Conservation (phyloP, 2,888 invertebrate species). For the Cyclophora albipunctata region DNA sequence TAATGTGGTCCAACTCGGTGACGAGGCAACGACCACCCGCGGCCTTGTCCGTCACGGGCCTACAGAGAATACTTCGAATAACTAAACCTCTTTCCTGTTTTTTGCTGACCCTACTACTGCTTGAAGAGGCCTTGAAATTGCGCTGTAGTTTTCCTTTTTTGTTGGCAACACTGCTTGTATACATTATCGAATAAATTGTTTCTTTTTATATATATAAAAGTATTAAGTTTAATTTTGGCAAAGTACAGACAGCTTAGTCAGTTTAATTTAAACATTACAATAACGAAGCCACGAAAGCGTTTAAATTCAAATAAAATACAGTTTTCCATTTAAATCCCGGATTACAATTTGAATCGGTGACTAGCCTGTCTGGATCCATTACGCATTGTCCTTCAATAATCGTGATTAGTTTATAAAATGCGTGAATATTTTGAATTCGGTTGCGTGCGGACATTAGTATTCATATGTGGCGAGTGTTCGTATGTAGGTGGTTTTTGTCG, state of each 20-base stretch:
- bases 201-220: too few species aligned
- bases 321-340: too few species aligned
- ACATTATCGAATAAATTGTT: too few species aligned
- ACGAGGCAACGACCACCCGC: constrained; percentile 37
- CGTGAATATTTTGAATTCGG: constrained; percentile 47
- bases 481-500: constrained; percentile 61
- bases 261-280: too few species aligned
- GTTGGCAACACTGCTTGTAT: too few species aligned
- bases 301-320: too few species aligned
- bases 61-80: constrained; percentile 5
- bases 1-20: not conserved
- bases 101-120: not conserved
- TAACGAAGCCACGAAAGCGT: too few species aligned
- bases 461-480: constrained; percentile 45
- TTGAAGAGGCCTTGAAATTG: too few species aligned
- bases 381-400: constrained; percentile 49
- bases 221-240: too few species aligned
- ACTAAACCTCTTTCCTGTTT: constrained; percentile 5
- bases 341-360: too few species aligned
- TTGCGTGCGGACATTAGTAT: constrained; percentile 55
- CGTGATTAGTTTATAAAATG: constrained; percentile 46
- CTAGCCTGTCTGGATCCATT: constrained; percentile 12
- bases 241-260: too few species aligned
- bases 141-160: too few species aligned
- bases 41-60: constrained; percentile 33